Conservation (phyloP, 2,797 vertebrate species). For the Macroramphosus scolopax region DNA sequence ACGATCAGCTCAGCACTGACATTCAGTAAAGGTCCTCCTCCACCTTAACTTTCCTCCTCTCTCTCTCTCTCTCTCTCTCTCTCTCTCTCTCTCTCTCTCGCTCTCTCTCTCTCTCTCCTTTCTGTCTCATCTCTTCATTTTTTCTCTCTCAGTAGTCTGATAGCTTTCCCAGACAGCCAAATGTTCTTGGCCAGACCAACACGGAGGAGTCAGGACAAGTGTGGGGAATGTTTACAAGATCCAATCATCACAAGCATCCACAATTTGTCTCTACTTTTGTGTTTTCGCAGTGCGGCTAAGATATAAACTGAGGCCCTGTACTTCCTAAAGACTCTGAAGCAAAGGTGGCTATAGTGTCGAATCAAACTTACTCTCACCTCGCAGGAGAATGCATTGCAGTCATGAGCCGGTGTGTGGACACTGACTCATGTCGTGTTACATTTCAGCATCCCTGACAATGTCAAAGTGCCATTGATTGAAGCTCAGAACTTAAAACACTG, state of each 20-base stretch:
- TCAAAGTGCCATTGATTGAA: slow-evolving; percentile 36
- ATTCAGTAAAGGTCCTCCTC: slow-evolving; percentile 10
- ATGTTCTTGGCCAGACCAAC: slow-evolving; percentile 43
- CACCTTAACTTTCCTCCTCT: background rate
- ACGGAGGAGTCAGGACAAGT: slow-evolving; percentile 31
- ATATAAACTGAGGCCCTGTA: slow-evolving; percentile 25
- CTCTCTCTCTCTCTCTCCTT: slow-evolving; percentile 17
- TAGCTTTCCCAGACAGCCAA: slow-evolving; percentile 44
- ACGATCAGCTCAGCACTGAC: slow-evolving; percentile 13
- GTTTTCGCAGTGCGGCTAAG: slow-evolving; percentile 25
- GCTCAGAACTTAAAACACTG: slow-evolving; percentile 39
- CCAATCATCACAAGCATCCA: slow-evolving; percentile 20
- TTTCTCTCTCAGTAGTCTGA: slow-evolving; percentile 36
- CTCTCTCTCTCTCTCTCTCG: slow-evolving; percentile 8
- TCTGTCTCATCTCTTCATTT: slow-evolving; percentile 27
- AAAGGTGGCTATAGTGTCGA: slow-evolving; percentile 24
- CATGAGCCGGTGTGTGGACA: background rate
- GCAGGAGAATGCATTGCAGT: slow-evolving; percentile 15
- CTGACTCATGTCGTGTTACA: slow-evolving; percentile 19
- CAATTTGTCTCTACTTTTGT: slow-evolving; percentile 20
- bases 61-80: slow-evolving; percentile 14
- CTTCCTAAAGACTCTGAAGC: slow-evolving; percentile 18
- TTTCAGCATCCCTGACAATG: slow-evolving; percentile 30
- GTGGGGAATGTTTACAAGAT: slow-evolving; percentile 35
- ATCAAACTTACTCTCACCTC: slow-evolving; percentile 16